Evolutionary conservation across 2,888 invertebrate species (phyloP), one percentile per base, ranked within the genome.

Genomic region (Endotricha flammealis): DNA sequence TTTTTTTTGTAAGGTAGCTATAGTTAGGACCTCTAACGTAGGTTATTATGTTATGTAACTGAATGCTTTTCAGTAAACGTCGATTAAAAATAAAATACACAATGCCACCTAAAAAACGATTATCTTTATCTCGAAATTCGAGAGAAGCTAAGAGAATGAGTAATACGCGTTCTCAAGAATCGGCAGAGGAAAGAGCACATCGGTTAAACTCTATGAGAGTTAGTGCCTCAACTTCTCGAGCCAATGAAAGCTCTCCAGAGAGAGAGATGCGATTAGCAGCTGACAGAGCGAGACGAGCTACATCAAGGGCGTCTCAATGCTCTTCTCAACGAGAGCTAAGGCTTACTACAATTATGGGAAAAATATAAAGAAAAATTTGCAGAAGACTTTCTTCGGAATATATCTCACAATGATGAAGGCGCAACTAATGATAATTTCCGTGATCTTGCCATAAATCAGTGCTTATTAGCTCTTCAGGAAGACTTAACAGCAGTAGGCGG

Each of bases 141-240:
- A 41, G 38, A 17, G 17, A 35, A 28, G 41, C 29, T 35, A 35
- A 35, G 32, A 38, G 32, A 32, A 41, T 38, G 35, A 38, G 35
- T 38, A 32, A 25, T 33, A 28, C 10, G 34, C 36, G 30, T 33
- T 34, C 34, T 38, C 38, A 38, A 35, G 41, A 32, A 16, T 16
- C 16, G 16, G 16, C 16, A 16, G 41, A 37, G 34, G 37, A 41
- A 41, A 38, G 37, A 38, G 32, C 32, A 29, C 32, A 35, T 35
- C 35, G 37, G 31, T 41, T 41, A 38, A 38, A 38, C 27, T 38
- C 41, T 38, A 41, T 38, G 36, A 32, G 36, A 41, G 35, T 38
- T 41, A 41, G 29, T 28, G 29, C 35, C 36, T 24, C 38, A 39
- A 39, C 39, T 32, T 29, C 33, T 36, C 33, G 24, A 32, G 29